A percentile compares a stretch with the other conserved stretches of the same genome.
phyloP scores from a whole-genome alignment of 2,888 invertebrate species.

The Drosophila leonis region DNA sequence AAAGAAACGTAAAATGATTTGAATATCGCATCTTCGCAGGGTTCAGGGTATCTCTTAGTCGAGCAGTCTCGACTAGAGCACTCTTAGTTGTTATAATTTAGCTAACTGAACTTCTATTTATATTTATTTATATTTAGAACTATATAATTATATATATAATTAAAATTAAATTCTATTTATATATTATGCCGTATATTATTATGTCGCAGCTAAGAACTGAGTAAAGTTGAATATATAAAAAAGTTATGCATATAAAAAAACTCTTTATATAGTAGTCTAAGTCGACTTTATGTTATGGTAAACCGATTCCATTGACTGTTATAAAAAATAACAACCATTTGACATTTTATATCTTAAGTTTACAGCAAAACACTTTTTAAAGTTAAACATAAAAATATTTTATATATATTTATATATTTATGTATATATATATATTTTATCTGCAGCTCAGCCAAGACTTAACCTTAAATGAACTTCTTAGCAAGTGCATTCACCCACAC shows the following conservation, averaged over 20 bases:
- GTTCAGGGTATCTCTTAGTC: too few species aligned
- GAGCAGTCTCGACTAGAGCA: too few species aligned
- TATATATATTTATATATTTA: neutral
- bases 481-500: slow-evolving; percentile 40
- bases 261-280: neutral
- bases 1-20: too few species aligned
- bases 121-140: too few species aligned
- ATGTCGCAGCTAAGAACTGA: too few species aligned
- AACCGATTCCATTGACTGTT: neutral
- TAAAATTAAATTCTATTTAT: too few species aligned
- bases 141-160: too few species aligned
- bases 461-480: slow-evolving; percentile 46
- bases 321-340: neutral
- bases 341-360: neutral
- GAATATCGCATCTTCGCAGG: too few species aligned
- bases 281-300: neutral
- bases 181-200: too few species aligned
- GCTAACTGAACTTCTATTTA: neutral
- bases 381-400: neutral
- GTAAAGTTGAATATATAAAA: too few species aligned
- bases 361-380: neutral
- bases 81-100: neutral
- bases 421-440: slow-evolving; percentile 1
- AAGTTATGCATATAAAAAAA: neutral
- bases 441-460: slow-evolving; percentile 11